Conservation (phyloP, 2,888 invertebrate species). For the Chorisops tibialis region DNA sequence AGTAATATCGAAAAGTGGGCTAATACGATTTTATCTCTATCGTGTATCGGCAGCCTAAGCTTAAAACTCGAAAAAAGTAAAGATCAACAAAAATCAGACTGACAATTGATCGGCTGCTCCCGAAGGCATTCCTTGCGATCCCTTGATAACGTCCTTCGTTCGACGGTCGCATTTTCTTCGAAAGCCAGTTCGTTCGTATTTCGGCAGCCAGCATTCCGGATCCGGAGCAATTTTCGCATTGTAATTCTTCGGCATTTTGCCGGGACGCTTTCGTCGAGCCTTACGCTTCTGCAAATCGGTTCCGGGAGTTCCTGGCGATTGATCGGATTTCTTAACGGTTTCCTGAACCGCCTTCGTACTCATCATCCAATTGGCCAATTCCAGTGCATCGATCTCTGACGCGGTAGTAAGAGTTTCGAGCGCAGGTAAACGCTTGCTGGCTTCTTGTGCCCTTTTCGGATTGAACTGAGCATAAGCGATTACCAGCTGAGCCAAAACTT, state of each 20-base stretch:
- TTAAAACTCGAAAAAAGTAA: too few relatives aligned
- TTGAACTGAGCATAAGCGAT: constrained; percentile 83
- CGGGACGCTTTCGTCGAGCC: constrained; percentile 74
- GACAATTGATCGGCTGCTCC: constrained; percentile 81
- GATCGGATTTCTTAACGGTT: constrained; percentile 65
- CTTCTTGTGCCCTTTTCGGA: constrained; percentile 69
- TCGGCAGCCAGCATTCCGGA: constrained; percentile 96
- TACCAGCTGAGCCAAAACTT: constrained; percentile 84
- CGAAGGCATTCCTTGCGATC: constrained; percentile 82
- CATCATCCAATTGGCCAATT: constrained; percentile 82
- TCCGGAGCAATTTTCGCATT: constrained; percentile 82
- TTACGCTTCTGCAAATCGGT: constrained; percentile 61
- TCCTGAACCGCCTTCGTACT: constrained; percentile 87
- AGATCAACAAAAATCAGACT: constrained; percentile 52
- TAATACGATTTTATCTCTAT: too few relatives aligned
- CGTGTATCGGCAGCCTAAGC: too few relatives aligned
- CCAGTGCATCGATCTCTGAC: constrained; percentile 80
- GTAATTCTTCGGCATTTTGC: constrained; percentile 85
- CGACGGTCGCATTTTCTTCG: constrained; percentile 84
- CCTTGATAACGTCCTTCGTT: constrained; percentile 78
- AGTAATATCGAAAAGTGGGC: too few relatives aligned
- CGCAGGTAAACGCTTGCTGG: constrained; percentile 65
- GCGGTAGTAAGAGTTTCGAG: constrained; percentile 60
- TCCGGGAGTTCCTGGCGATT: constrained; percentile 66
- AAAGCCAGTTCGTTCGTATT: constrained; percentile 90